Conservation (phyloP, 2,888 invertebrate species). For the Lypha dubia region DNA sequence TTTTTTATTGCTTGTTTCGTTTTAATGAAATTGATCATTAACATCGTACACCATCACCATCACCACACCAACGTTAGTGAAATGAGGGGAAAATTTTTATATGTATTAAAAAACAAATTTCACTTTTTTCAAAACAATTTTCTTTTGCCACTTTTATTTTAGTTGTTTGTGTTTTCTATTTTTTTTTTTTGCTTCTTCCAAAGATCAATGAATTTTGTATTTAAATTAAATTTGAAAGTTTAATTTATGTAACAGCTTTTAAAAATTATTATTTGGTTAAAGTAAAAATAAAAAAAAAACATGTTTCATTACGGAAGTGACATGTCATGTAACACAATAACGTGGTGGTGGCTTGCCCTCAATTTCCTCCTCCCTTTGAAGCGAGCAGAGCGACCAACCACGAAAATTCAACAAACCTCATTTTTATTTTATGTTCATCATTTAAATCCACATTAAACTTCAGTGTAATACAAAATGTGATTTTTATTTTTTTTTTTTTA, state of each 20-base stretch:
- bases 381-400: constrained; percentile 50
- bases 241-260: constrained; percentile 33
- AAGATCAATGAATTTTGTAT: constrained; percentile 40
- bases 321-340: constrained; percentile 60
- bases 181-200: not conserved
- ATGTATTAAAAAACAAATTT: constrained; percentile 53
- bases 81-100: constrained; percentile 59
- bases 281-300: not conserved
- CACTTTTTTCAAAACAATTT: constrained; percentile 55
- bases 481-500: not conserved
- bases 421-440: constrained; percentile 32
- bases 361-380: constrained; percentile 67
- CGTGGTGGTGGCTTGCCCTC: constrained; percentile 52
- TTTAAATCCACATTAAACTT: constrained; percentile 25
- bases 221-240: constrained; percentile 51
- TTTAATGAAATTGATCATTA: constrained; percentile 53
- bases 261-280: not conserved
- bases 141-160: constrained; percentile 26
- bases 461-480: constrained; percentile 1
- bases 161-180: not conserved
- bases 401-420: constrained; percentile 49
- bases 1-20: not conserved
- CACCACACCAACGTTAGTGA: constrained; percentile 18
- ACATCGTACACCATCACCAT: constrained; percentile 36
- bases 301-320: constrained; percentile 60